Conservation (phyloP, 1,140 invertebrate species). For the Cyphomyrmex costatus region DNA sequence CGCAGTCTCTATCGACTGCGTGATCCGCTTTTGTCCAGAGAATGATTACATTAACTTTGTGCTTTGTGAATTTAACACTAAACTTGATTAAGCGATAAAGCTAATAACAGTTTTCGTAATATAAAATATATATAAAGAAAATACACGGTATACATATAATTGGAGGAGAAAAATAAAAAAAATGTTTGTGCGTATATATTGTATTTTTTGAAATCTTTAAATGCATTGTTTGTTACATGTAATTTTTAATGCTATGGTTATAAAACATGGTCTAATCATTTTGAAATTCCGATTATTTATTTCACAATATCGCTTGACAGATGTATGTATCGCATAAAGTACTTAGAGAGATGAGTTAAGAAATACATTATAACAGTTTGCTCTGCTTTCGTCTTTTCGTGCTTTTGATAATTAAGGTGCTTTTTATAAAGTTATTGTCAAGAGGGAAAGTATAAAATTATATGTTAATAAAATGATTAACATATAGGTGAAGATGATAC, state of each 20-base stretch:
- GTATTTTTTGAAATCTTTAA: not conserved
- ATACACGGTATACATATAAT: not conserved
- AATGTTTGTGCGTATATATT: not conserved
- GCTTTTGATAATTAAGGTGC: slow-evolving; percentile 42
- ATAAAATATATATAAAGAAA: not conserved
- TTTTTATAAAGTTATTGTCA: not conserved
- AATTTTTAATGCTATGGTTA: not conserved
- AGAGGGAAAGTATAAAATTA: not conserved
- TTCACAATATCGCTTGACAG: not conserved
- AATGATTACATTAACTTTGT: not conserved
- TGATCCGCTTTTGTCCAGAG: not conserved
- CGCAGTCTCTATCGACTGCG: slow-evolving; percentile 3
- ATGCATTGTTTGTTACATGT: not conserved
- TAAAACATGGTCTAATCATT: not conserved
- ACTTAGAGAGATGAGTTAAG: slow-evolving; percentile 13
- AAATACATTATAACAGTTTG: slow-evolving; percentile 24
- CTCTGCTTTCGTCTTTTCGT: not conserved
- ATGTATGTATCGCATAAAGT: not conserved
- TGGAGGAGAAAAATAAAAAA: not conserved
- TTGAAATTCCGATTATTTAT: not conserved
- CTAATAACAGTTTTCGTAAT: not conserved
- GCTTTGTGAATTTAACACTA: slow-evolving; percentile 12
- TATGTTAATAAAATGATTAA: slow-evolving; percentile 19
- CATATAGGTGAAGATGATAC: not conserved
- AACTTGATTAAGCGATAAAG: slow-evolving; percentile 7